Percentiles rank a stretch among this genome's conserved stretches.
These are phyloP conservation scores for Chalcosyrphus nemorum DNA, from an alignment of 2,888 invertebrate genomes.

Conservation along the genomic window DNA sequence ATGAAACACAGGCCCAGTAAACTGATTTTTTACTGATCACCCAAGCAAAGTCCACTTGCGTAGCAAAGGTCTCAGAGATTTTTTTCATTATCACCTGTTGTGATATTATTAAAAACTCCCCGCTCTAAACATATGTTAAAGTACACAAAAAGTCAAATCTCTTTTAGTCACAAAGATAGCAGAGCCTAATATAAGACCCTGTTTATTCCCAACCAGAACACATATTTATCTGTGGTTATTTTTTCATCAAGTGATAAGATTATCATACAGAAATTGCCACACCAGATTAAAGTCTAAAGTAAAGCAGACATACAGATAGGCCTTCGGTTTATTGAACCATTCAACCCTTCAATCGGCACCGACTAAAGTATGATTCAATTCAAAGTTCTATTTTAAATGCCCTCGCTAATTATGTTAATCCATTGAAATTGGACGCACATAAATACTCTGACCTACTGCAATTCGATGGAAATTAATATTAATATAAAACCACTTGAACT, in stretches of 20 bases:
- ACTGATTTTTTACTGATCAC: no score
- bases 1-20: no score
- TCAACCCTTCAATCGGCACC: background rate
- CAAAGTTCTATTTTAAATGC: no score
- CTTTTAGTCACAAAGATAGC: background rate
- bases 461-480: no score
- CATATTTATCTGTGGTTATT: background rate
- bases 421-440: no score
- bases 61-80: no score
- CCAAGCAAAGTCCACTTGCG: no score
- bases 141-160: background rate
- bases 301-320: background rate
- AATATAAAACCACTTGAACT: no score
- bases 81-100: no score
- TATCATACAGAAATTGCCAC: background rate
- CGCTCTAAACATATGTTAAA: no score
- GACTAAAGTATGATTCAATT: background rate
- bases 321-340: background rate
- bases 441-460: background rate
- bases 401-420: background rate
- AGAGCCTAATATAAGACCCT: background rate
- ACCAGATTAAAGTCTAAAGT: constrained; percentile 9
- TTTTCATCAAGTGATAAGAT: background rate
- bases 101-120: no score
- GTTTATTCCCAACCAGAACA: background rate